These are phyloP conservation scores for Poecilia velifera DNA, from an alignment of 2,797 vertebrate genomes.

Conservation along the genomic window DNA sequence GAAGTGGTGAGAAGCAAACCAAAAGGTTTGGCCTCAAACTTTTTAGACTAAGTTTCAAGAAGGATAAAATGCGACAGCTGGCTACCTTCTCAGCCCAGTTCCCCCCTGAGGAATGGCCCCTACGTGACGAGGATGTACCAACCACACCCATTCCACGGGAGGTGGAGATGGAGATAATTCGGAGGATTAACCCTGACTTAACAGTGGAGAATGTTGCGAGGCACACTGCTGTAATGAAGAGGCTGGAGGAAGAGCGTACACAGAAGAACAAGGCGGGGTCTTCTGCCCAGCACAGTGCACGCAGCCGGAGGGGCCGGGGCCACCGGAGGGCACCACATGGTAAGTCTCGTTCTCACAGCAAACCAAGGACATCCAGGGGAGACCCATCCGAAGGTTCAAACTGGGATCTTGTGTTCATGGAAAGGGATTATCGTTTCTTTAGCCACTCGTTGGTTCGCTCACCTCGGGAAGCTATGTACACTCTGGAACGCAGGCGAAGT, in stretches of 20 bases:
- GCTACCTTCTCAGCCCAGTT: slow-evolving; percentile 99
- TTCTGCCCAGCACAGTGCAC: slow-evolving; percentile 93
- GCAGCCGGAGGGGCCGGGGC: slow-evolving; percentile 93
- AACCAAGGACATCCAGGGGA: slow-evolving; percentile 92
- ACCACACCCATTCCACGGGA: slow-evolving; percentile 92
- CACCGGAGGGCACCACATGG: slow-evolving; percentile 92
- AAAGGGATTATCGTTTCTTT: slow-evolving; percentile 94
- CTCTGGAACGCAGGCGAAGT: slow-evolving; percentile 89
- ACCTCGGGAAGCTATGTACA: slow-evolving; percentile 94
- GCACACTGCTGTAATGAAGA: slow-evolving; percentile 99
- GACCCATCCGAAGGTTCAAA: slow-evolving; percentile 95
- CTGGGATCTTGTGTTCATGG: slow-evolving; percentile 88
- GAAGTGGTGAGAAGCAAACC: slow-evolving; percentile 93
- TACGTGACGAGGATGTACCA: slow-evolving; percentile 94
- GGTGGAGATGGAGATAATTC: slow-evolving; percentile 98
- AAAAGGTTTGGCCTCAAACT: slow-evolving; percentile 98
- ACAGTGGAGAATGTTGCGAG: slow-evolving; percentile 98
- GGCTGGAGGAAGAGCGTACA: slow-evolving; percentile 96
- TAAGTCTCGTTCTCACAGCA: slow-evolving; percentile 97
- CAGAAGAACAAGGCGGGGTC: slow-evolving; percentile 93
- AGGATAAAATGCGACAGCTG: slow-evolving; percentile 97
- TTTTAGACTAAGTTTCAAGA: slow-evolving; percentile 98
- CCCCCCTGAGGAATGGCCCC: slow-evolving; percentile 98
- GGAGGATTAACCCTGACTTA: slow-evolving; percentile 97
- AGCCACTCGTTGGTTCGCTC: slow-evolving; percentile 94